Percentiles rank a stretch among this genome's conserved stretches.
Conservation (phyloP, 2,797 vertebrate species). For the Gymnoscopelus microlampas region DNA sequence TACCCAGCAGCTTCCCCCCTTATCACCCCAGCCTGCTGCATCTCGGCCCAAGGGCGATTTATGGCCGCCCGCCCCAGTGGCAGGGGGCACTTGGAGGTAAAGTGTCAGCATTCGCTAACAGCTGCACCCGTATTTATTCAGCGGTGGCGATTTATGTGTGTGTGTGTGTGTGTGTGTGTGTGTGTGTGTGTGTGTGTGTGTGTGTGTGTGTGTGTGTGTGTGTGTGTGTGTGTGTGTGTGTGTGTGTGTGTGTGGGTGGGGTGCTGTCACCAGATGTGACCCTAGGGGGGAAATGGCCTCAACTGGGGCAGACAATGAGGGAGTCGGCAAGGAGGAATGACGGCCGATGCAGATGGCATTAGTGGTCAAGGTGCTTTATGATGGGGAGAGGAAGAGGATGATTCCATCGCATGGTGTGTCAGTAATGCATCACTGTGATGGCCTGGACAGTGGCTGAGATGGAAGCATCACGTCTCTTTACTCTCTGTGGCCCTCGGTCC, state of each 20-base stretch:
- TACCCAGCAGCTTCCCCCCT: neutral
- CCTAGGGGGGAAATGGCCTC: slow-evolving; percentile 28
- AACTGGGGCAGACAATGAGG: slow-evolving; percentile 20
- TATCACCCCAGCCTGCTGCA: slow-evolving; percentile 26
- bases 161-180: neutral
- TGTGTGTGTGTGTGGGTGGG: neutral
- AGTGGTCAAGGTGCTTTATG: neutral
- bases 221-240: slow-evolving; percentile 3
- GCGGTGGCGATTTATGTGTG: slow-evolving; percentile 63
- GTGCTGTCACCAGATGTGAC: slow-evolving; percentile 55
- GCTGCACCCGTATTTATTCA: slow-evolving; percentile 75
- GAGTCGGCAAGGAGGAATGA: neutral
- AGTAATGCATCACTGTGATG: slow-evolving; percentile 1
- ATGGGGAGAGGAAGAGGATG: neutral
- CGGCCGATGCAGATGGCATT: slow-evolving; percentile 7
- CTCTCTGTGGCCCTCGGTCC: neutral
- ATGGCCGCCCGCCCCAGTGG: slow-evolving; percentile 52
- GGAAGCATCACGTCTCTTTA: neutral
- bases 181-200: slow-evolving; percentile 32
- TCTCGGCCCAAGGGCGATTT: slow-evolving; percentile 54
- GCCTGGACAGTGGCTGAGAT: slow-evolving; percentile 17
- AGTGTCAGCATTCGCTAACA: slow-evolving; percentile 68
- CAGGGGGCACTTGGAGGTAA: slow-evolving; percentile 73
- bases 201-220: neutral
- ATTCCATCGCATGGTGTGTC: neutral